A percentile compares a stretch with the other conserved stretches of the same genome.
phyloP scores from a whole-genome alignment of 2,113 vertebrate genomes.

The Oenanthe oenanthe region DNA sequence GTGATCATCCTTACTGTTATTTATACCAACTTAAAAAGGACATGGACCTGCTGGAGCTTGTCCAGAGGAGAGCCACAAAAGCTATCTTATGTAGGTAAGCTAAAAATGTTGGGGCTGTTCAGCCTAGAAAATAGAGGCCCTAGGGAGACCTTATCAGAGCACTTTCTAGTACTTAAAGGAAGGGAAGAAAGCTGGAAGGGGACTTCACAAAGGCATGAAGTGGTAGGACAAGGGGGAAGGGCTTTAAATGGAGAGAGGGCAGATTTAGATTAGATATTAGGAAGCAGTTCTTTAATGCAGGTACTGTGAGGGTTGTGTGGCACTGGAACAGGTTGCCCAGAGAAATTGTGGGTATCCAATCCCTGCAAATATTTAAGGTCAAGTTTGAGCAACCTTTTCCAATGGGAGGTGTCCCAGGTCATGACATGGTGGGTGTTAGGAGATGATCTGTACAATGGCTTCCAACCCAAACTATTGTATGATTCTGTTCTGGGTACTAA shows the following conservation, averaged over 20 bases:
- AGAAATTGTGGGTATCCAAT: neutral
- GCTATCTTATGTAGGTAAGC: neutral
- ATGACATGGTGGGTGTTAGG: rapidly evolving
- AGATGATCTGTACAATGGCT: neutral
- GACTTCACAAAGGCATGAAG: neutral
- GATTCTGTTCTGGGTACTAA: neutral
- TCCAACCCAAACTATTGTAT: neutral
- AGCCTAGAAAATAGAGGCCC: neutral
- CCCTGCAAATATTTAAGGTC: neutral
- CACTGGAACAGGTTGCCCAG: neutral
- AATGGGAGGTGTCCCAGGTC: neutral
- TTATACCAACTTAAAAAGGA: neutral
- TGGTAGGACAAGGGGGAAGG: neutral
- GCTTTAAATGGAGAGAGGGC: neutral
- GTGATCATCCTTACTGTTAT: neutral
- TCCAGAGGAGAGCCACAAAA: neutral
- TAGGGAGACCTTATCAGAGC: neutral
- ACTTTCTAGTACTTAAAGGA: neutral
- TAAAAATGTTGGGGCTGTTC: neutral
- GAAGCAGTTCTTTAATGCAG: neutral
- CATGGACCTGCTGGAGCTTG: neutral
- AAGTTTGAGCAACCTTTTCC: neutral
- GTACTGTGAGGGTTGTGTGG: neutral
- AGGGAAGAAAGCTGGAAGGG: neutral
- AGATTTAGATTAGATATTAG: neutral